Evolutionary conservation across 2,113 vertebrate species (phyloP), one percentile per base, ranked within the genome.

Genomic region (Dendropsophus ebraccatus): DNA sequence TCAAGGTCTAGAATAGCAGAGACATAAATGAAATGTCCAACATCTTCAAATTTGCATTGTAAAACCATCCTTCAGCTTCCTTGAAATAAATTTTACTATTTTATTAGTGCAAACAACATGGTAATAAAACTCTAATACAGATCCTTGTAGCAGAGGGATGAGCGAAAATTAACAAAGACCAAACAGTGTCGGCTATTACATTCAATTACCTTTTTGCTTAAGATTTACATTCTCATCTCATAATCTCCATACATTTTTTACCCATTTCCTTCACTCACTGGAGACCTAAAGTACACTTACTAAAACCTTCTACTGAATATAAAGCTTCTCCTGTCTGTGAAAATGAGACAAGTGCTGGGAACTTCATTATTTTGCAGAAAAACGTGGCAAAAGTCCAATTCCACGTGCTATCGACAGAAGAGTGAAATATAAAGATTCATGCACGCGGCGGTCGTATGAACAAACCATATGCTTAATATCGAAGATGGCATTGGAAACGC

Each of bases 101-200:
- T 95, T 95, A 95, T 95, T 95, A 95, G 94, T 94, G 94, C 94
- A 95, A 95, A 95, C 95, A 95, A 95, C 95, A 94, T 94, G 94
- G 95, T 94, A 94, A 95, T 95, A 95, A 95, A 95, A 95, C 94
- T 94, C 94, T 95, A 95, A 95, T 95, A 95, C 94, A 92, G 93
- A 87, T 92, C 93, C 94, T 95, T 95, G 95, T 95, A 95, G 94
- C 94, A 93, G 95, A 92, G 93, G 94, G 94, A 95, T 95, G 95
- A 95, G 93, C 92, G 94, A 94, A 95, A 95, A 95, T 95, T 95
- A 95, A 95, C 95, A 95, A 92, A 94, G 94, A 94, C 93, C 90
- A 89, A 93, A 92, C 94, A 92, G 92, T 94, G 93, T 93, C 94
- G 94, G 93, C 94, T 94, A 95, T 95, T 95, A 95, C 94, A 95